Percentiles rank a stretch among this genome's conserved stretches.
phyloP scores from a whole-genome alignment of 2,888 invertebrate species.

The Oscheius sp. region DNA sequence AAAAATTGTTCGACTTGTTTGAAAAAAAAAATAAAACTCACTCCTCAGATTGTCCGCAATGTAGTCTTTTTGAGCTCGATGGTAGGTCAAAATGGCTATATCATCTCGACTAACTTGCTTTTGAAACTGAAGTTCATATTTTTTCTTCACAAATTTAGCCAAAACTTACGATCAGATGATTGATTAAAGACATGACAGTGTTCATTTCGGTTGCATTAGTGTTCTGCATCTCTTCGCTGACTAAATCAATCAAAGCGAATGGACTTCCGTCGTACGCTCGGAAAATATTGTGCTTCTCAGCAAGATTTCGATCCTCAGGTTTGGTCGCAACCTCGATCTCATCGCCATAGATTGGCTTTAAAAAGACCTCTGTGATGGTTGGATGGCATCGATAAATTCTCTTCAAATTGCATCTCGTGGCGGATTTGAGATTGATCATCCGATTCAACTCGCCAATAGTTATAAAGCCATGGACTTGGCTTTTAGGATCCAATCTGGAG shows the following conservation, averaged over 20 bases:
- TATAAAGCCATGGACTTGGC: not conserved
- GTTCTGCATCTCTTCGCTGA: not conserved
- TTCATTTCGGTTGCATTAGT: not conserved
- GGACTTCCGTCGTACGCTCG: not conserved
- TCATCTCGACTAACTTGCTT: too few species aligned
- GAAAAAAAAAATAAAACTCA: not conserved
- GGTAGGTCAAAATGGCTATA: not conserved
- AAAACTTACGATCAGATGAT: not conserved
- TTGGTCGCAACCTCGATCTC: not conserved
- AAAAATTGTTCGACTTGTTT: not conserved
- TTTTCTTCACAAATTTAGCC: not conserved
- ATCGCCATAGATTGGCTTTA: constrained; percentile 16
- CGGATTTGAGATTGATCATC: not conserved
- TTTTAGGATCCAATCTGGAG: not conserved
- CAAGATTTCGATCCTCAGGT: not conserved
- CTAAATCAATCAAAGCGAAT: not conserved
- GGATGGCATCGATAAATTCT: constrained; percentile 23
- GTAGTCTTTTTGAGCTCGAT: not conserved
- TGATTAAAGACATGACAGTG: not conserved
- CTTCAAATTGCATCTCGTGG: not conserved
- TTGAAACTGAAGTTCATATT: too few species aligned
- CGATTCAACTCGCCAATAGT: constrained; percentile 2
- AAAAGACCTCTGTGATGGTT: not conserved
- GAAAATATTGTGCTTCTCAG: not conserved
- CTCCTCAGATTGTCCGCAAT: not conserved